Evolutionary conservation across 2,113 vertebrate genomes (phyloP).

Genomic region (Malurus cyaneus): DNA sequence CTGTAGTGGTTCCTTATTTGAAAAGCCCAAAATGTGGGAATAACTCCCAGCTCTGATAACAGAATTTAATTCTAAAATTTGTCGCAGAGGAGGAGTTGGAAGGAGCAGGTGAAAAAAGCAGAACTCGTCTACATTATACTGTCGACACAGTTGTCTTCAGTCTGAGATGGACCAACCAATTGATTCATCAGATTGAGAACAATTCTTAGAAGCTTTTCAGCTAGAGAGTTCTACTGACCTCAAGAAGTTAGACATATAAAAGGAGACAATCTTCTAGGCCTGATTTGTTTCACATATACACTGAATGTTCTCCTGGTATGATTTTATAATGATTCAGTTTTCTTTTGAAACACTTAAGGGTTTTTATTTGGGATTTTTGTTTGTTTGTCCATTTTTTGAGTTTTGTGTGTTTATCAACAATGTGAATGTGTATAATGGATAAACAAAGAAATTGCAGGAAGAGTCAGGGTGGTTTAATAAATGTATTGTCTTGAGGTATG

Average conservation of each 20-base stretch:
- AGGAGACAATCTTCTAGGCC: not conserved
- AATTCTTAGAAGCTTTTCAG: not conserved
- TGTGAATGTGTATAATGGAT: not conserved
- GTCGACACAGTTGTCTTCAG: not conserved
- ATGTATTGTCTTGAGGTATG: not conserved
- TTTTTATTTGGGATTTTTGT: not conserved
- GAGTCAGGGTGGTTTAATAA: not conserved
- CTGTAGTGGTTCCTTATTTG: not conserved
- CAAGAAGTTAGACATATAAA: not conserved
- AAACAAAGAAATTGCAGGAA: not conserved
- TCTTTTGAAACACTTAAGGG: not conserved
- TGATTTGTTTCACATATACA: not conserved
- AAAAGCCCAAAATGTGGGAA: not conserved
- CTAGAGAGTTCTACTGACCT: not conserved
- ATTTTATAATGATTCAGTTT: not conserved
- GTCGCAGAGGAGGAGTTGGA: not conserved
- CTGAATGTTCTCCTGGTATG: not conserved
- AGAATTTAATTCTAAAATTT: not conserved
- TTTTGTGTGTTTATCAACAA: not conserved
- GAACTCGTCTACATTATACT: not conserved
- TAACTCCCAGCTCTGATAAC: not conserved
- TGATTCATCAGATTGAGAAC: not conserved
- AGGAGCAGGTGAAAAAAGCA: not conserved
- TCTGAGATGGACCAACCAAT: not conserved
- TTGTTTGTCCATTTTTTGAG: not conserved